Percentiles rank a stretch among this genome's conserved stretches.
Evolutionary conservation across 2,888 invertebrate species (phyloP).

Genomic region (Drosophila subsilvestris): DNA sequence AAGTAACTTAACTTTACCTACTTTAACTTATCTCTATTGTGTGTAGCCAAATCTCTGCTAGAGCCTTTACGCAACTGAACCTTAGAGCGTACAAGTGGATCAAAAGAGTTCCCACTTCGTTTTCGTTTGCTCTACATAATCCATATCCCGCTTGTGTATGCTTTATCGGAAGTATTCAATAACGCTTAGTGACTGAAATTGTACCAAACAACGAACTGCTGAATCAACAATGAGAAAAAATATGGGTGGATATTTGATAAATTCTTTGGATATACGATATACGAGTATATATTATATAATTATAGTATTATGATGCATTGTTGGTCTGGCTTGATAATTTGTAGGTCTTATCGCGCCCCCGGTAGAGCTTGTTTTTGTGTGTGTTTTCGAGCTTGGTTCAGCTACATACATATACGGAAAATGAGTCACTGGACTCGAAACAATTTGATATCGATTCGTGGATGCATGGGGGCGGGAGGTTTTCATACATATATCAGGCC

Average conservation of each 20-base stretch:
- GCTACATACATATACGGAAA: conserved; percentile 30
- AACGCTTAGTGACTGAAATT: not conserved
- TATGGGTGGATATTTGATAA: conserved; percentile 48
- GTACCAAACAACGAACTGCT: conserved; percentile 5
- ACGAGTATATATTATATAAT: conserved; percentile 44
- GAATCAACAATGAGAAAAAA: conserved; percentile 23
- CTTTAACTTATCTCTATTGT: not conserved
- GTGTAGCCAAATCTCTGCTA: not conserved
- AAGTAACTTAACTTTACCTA: not conserved
- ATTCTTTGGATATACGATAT: conserved; percentile 16
- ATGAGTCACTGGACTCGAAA: conserved; percentile 52
- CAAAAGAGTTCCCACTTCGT: not conserved
- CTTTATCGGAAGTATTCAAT: conserved; percentile 4
- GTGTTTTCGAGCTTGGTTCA: conserved; percentile 36
- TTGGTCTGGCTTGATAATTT: conserved; percentile 20
- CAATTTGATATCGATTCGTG: conserved; percentile 58
- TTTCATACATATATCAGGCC: conserved; percentile 28
- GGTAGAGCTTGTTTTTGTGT: conserved; percentile 55
- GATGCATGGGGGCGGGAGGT: conserved; percentile 4
- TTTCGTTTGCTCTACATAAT: not conserved
- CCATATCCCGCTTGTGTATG: not conserved
- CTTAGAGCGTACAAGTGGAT: not conserved
- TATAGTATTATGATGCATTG: conserved; percentile 6
- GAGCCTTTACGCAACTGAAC: not conserved
- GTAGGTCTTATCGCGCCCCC: conserved; percentile 30